Evolutionary conservation across 2,888 invertebrate genomes (phyloP), one percentile per base, ranked within the genome.

Genomic region (Lissonota sp.): DNA sequence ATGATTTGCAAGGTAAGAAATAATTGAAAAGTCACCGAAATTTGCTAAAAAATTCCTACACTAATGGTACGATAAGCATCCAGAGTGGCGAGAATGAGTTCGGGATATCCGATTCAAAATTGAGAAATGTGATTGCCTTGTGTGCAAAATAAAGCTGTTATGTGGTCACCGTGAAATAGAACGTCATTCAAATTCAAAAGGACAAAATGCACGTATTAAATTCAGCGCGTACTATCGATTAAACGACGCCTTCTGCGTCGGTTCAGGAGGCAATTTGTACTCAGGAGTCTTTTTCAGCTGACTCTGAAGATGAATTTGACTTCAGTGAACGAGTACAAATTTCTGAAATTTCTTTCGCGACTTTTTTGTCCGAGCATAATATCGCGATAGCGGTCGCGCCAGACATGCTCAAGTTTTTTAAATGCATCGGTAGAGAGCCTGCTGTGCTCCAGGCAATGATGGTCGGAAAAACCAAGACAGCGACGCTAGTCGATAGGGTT

Each of bases 1-100:
- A 58, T 7, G 5, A n/a, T 3, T n/a, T 5, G 39, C 8, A 39
- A 49, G 60, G 40, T 53, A 5, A 44, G 37, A 42, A 8, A 73
- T 74, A 58, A 64, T 70, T 14, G 16, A 57, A 51, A 73, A 46
- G 7, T 62, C 10, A 26, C 49, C 26, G 69, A 46, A 60, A 63
- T 79, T 85, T 90, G 86, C 86, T 90, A 90, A 85, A 91, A 91
- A 91, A 91, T 90, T 91, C 89, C n/a, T n/a, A n/a, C 71, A 60
- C 6, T 60, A 71, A 71, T 60, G 71, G 60, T 44, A 42, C 7
- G 60, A 46, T 0, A 26, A 60, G 26, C 44, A 58, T 71, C 53
- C 57, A 55, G 40, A 69, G 42, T 69, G 69, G 69, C 39, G 12
- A 16, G 7, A 39, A 55, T 69, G 71, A 58, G 37, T 71, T 57